Base-by-base conservation (phyloP, 2,888 invertebrate genomes). In the Coelogynopora nodosa region DNA sequence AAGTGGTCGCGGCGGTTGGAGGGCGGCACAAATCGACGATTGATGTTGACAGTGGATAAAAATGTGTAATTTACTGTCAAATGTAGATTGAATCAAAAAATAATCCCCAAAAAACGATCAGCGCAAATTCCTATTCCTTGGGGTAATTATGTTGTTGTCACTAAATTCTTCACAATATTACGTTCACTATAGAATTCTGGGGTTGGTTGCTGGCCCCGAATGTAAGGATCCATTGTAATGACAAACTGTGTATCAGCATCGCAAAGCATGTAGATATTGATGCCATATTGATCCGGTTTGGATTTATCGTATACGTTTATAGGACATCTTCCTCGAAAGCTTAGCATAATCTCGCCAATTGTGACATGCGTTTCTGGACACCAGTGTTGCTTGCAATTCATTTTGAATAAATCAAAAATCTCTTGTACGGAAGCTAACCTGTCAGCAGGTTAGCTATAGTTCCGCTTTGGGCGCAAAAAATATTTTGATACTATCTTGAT, bases 31-130 rank as follows among this genome's bases (percentile, higher is more conserved):
- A 74, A 74, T 74, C 74, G 74, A 74, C 74, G 23, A 74, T 74
- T 74, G 74, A 74, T 74, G 74, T 74, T 74, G 10, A 74, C 74
- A 74, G 74, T 74, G 74, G 74, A 74, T 74, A 74, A 74, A 74
- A 74, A 74, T 74, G 74, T 74, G 23, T 74, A 23, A 74, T 74
- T 74, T 74, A n/a, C 27, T 74, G 74, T 74, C 74, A 74, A 74
- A 49, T 23, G 74, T 74, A 10, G 18, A 74, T 74, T 74, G 74
- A 74, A 13, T 74, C 74, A 74, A 74, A 74, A 26, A 74, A 49
- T 49, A 18, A 49, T 49, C 49, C 49, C 74, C 5, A 74, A 74
- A 74, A 74, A 74, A 74, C 27, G 74, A 74, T 74, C 74, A 74
- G 74, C 74, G 74, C 74, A 74, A 74, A 74, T 74, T 74, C 74